Evolutionary conservation across 2,797 vertebrate genomes (phyloP), one percentile per base, ranked within the genome.

Genomic region (Menidia menidia): DNA sequence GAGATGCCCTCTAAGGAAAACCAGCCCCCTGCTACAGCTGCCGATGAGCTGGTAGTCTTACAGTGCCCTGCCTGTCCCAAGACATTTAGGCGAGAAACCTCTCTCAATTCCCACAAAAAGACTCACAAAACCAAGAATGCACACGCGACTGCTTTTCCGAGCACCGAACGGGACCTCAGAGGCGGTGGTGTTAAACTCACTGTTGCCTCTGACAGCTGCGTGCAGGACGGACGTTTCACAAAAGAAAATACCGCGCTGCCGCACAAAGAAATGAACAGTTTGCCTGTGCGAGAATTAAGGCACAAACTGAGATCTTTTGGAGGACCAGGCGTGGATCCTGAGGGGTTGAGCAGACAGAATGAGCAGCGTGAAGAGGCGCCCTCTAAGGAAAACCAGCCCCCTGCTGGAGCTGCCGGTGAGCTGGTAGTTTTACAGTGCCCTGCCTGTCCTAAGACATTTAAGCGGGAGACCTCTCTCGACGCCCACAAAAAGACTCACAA

Each of bases 401-500:
- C 61, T 0, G 30, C 48, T 18, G 56, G 16, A 48, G 42, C 72
- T 0, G 39, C 59, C 1, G 77, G 82, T 0, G 59, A 71, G 39
- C n/a, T 70, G 51, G 41, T 68, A 25, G 82, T 86, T 45, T 71
- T 90, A 42, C 81, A 63, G 33, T 93, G 93, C 50, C 85, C 87
- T 1, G 35, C 69, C 31, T 92, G 91, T 16, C 86, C 89, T 1
- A 90, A 93, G 74, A 89, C 74, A 0, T 95, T 94, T 30, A 87
- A 68, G 4, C 79, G 74, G 1, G 75, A 76, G 0, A 31, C 80
- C 0, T 90, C 87, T 0, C 92, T 94, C 58, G 90, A 86, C 65
- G 63, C 75, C 45, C 93, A 88, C 84, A 65, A 91, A 50, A 92
- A 88, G 80, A 89, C 83, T 53, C 93, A 95, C 85, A 84, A 82